Conservation (phyloP, 2,797 vertebrate genomes). For the Thamnophis elegans region DNA sequence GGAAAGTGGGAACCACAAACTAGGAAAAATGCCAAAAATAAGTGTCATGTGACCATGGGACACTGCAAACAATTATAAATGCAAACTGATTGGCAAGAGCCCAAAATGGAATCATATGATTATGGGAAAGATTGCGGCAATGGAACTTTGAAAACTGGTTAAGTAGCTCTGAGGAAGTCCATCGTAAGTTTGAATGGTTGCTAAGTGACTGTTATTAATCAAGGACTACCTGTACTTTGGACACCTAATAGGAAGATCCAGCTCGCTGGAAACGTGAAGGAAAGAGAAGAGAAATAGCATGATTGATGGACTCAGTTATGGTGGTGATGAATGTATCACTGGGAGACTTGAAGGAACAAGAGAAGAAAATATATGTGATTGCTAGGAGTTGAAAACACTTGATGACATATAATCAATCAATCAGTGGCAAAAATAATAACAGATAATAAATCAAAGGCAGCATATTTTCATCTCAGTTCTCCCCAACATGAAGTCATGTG, state of each 20-base stretch:
- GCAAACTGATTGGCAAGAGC: background rate
- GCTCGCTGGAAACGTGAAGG: background rate
- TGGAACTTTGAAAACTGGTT: background rate
- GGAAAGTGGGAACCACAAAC: background rate
- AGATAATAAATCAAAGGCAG: background rate
- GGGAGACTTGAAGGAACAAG: background rate
- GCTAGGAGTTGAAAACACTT: background rate
- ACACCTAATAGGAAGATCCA: background rate
- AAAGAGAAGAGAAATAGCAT: background rate
- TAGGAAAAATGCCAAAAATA: background rate
- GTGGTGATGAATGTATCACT: background rate
- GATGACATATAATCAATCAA: background rate
- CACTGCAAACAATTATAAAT: background rate
- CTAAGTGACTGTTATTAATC: background rate
- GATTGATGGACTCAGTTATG: background rate
- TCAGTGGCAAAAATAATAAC: background rate
- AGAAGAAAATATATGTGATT: background rate
- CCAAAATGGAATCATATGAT: background rate
- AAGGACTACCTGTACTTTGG: background rate
- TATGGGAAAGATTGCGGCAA: background rate
- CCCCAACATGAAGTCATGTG: background rate
- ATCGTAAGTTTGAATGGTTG: background rate
- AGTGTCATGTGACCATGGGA: background rate
- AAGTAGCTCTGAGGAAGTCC: background rate
- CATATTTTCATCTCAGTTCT: background rate